A percentile compares a stretch with the other conserved stretches of the same genome.
phyloP scores from a whole-genome alignment of 2,113 vertebrate species.

The Rhagologus leucostigma region DNA sequence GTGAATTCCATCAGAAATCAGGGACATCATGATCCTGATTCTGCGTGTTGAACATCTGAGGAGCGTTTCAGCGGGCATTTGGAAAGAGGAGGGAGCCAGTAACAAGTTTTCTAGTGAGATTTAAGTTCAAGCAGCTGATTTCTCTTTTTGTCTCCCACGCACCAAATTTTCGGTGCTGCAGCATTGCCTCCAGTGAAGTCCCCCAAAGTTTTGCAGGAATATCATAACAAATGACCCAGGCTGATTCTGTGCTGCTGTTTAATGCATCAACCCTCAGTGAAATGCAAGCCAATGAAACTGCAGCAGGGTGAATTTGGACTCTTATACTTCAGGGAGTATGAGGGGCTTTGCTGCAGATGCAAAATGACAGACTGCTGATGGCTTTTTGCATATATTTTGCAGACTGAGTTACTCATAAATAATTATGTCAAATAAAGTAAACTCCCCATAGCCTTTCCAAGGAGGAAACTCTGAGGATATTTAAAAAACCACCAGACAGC shows the following conservation, averaged over 20 bases:
- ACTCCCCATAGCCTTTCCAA: neutral
- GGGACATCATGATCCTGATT: too few relatives aligned
- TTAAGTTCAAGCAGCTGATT: neutral
- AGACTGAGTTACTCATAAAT: neutral
- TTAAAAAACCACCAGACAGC: rapidly evolving
- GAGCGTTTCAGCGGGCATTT: neutral
- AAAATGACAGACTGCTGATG: neutral
- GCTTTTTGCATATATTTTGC: neutral
- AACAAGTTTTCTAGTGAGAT: neutral
- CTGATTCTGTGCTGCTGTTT: neutral
- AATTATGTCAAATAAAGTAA: neutral
- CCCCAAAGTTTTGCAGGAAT: neutral
- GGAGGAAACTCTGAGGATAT: neutral
- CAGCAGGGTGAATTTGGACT: neutral
- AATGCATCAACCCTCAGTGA: neutral
- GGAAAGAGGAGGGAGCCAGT: neutral
- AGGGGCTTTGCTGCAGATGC: neutral
- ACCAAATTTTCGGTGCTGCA: neutral
- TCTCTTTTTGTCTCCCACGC: neutral
- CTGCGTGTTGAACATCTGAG: neutral
- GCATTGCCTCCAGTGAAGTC: neutral
- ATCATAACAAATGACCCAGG: neutral
- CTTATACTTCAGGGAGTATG: neutral
- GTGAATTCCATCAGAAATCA: neutral
- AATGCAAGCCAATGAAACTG: neutral